These are phyloP conservation scores for Balanococcus diminutus DNA, from an alignment of 2,888 invertebrate species.

Conservation along the genomic window DNA sequence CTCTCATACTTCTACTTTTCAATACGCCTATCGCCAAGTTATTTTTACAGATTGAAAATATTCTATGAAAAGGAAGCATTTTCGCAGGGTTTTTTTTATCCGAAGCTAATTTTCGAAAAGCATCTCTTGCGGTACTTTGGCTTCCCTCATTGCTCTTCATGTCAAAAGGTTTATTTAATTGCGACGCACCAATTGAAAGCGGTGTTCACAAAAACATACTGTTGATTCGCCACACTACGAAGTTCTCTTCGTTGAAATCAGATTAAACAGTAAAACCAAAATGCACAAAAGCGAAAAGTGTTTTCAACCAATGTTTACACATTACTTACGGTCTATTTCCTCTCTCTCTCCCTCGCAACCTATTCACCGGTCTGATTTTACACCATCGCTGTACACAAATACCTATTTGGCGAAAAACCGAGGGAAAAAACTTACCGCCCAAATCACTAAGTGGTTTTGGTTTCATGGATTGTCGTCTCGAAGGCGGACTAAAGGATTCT, in stretches of 20 bases:
- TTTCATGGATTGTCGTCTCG: constrained; percentile 44
- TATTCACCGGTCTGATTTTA: not conserved
- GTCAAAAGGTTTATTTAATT: constrained; percentile 39
- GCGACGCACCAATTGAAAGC: not conserved
- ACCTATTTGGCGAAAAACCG: not conserved
- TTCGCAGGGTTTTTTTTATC: too few species aligned
- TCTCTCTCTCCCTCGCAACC: not conserved
- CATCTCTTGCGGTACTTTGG: constrained; percentile 8
- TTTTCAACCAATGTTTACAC: constrained; percentile 35
- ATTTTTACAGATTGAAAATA: not conserved
- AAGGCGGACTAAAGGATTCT: not conserved
- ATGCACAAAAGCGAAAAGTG: constrained; percentile 29
- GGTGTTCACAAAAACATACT: constrained; percentile 14
- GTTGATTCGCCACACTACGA: not conserved
- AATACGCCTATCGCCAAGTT: not conserved
- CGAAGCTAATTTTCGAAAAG: not conserved
- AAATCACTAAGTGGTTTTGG: constrained; percentile 32
- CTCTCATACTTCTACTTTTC: not conserved
- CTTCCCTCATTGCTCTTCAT: constrained; percentile 1
- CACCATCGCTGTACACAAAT: not conserved
- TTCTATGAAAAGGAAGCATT: not conserved
- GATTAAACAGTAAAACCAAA: constrained; percentile 38
- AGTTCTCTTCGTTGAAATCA: constrained; percentile 12
- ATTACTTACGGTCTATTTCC: constrained; percentile 34
- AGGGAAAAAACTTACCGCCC: not conserved